A percentile compares a stretch with the other conserved stretches of the same genome.
Conservation (phyloP, 1,140 invertebrate genomes). For the Laupala kohalensis region DNA sequence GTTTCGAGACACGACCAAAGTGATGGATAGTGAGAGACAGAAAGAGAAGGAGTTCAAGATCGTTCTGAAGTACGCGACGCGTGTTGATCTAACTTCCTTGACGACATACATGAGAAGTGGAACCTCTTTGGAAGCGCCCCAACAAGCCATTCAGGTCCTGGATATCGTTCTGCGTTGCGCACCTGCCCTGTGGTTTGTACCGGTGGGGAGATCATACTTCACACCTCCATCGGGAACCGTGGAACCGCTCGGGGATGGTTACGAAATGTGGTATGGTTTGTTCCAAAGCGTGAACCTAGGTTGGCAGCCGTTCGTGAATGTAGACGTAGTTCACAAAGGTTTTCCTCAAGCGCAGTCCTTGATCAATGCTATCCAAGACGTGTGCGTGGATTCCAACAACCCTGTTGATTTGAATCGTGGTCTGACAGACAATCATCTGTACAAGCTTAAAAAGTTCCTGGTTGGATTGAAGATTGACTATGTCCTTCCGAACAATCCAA, state of each 20-base stretch:
- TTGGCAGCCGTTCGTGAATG: slow-evolving; percentile 54
- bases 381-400: not conserved
- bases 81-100: slow-evolving; percentile 38
- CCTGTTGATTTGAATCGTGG: not conserved
- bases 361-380: slow-evolving; percentile 15
- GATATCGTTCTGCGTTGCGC: slow-evolving; percentile 59
- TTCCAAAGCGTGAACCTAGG: slow-evolving; percentile 62
- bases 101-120: slow-evolving; percentile 31
- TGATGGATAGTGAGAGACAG: slow-evolving; percentile 28
- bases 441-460: not conserved
- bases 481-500: slow-evolving; percentile 30
- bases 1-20: slow-evolving; percentile 12
- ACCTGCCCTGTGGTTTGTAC: slow-evolving; percentile 9
- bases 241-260: slow-evolving; percentile 40
- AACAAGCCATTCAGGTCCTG: slow-evolving; percentile 57
- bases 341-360: slow-evolving; percentile 40
- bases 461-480: slow-evolving; percentile 30
- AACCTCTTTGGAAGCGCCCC: slow-evolving; percentile 34
- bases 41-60: slow-evolving; percentile 38
- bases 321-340: slow-evolving; percentile 58
- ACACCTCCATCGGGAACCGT: slow-evolving; percentile 24
- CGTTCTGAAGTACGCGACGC: slow-evolving; percentile 39
- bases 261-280: slow-evolving; percentile 56
- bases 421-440: not conserved
- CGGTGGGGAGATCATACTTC: slow-evolving; percentile 42